Conservation (phyloP, 2,797 vertebrate genomes). For the Urosaurus nigricauda region DNA sequence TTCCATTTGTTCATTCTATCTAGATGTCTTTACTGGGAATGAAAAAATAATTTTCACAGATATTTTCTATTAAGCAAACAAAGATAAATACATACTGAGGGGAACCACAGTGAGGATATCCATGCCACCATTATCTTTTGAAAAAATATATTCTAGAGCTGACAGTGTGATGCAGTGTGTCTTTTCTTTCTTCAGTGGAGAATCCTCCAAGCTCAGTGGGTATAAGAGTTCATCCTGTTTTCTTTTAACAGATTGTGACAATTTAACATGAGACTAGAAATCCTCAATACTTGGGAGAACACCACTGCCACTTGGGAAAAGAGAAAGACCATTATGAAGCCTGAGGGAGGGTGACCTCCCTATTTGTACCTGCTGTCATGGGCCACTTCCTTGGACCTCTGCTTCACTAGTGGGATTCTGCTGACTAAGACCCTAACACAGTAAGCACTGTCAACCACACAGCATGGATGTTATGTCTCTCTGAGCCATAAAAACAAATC, state of each 20-base stretch:
- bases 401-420: too few species aligned
- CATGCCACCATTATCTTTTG: slow-evolving; percentile 57
- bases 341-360: too few species aligned
- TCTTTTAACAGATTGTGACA: too few species aligned
- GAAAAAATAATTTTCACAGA: slow-evolving; percentile 23
- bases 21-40: not conserved
- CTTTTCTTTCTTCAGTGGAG: not conserved
- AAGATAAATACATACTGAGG: not conserved
- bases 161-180: not conserved
- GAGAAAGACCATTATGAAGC: not conserved
- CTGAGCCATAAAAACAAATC: too few species aligned
- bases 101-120: slow-evolving; percentile 1
- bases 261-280: not conserved
- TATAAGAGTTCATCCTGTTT: not conserved
- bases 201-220: not conserved
- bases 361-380: too few species aligned
- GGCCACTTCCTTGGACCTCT: too few species aligned
- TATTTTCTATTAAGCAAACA: slow-evolving; percentile 15
- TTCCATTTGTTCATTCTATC: slow-evolving; percentile 16
- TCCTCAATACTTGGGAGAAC: not conserved
- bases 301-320: not conserved
- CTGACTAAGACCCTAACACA: too few species aligned
- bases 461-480: too few species aligned
- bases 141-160: not conserved
- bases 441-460: too few species aligned